phyloP scores from a whole-genome alignment of 2,113 vertebrate species.

The Sarotherodon lohbergeri region DNA sequence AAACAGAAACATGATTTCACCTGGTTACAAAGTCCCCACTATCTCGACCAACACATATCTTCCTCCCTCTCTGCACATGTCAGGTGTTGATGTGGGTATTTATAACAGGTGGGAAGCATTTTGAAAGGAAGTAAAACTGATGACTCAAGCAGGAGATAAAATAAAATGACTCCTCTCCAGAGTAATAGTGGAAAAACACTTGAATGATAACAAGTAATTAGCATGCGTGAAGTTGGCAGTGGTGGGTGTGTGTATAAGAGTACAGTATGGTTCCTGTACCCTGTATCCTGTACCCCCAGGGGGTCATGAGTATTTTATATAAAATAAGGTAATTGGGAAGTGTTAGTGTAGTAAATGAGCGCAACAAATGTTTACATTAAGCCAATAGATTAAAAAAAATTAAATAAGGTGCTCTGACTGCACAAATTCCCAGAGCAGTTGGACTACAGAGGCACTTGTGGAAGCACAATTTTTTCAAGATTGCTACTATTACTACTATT shows the following conservation, averaged over 20 bases:
- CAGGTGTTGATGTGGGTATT: slow-evolving; percentile 1
- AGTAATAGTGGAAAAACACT: neutral
- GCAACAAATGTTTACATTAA: neutral
- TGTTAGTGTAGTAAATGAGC: neutral
- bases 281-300: neutral
- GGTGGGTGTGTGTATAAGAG: neutral
- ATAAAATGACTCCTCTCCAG: slow-evolving; percentile 11
- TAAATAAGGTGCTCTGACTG: neutral
- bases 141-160: neutral
- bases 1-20: neutral
- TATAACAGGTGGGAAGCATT: slow-evolving; percentile 13
- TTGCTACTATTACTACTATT: neutral
- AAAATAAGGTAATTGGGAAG: neutral
- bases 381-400: neutral
- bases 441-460: neutral
- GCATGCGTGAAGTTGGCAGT: neutral
- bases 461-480: neutral
- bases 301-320: neutral
- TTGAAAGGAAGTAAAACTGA: neutral
- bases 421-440: neutral
- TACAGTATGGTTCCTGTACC: neutral
- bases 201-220: slow-evolving; percentile 1
- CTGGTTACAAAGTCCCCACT: neutral
- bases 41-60: neutral
- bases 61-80: neutral